Evolutionary conservation across 92 coral and sea anemone genomes (phyloP).

Genomic region (Palythoa grandiflora): DNA sequence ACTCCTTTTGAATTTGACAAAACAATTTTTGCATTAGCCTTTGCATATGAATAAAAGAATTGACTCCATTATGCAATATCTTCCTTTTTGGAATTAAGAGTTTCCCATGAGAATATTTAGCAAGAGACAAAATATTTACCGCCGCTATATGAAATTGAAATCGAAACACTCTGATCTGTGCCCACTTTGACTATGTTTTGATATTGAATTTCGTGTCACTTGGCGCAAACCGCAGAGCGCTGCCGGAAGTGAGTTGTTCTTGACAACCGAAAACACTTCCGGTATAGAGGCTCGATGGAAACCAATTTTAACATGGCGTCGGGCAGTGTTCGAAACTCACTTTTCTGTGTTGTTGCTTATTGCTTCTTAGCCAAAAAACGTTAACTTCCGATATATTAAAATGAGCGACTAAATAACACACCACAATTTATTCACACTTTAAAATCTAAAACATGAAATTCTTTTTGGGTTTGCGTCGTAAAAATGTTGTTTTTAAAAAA

Average conservation of each 20-base stretch:
- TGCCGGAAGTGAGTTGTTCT: constrained; percentile 40
- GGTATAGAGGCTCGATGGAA: neutral
- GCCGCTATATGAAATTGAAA: neutral
- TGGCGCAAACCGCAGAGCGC: constrained; percentile 27
- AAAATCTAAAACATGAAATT: too few species aligned
- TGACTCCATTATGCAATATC: constrained; percentile 23
- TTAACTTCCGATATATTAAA: neutral
- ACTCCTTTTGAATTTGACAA: constrained; percentile 2
- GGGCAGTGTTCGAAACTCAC: neutral
- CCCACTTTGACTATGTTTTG: constrained; percentile 32
- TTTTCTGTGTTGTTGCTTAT: neutral
- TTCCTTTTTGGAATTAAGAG: constrained; percentile 9
- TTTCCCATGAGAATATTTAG: constrained; percentile 44
- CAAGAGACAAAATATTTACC: constrained; percentile 5
- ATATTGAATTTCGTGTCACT: constrained; percentile 41
- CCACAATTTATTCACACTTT: neutral
- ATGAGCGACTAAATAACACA: neutral
- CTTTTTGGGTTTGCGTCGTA: too few species aligned
- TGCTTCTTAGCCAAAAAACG: neutral
- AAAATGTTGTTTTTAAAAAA: neutral
- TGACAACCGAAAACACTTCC: constrained; percentile 32
- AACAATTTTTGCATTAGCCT: constrained; percentile 23
- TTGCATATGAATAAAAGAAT: constrained; percentile 37
- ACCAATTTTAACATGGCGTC: neutral
- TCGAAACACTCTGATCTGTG: constrained; percentile 6